Conservation (phyloP, 2,888 invertebrate species). For the Caenorhabditis imperialis region DNA sequence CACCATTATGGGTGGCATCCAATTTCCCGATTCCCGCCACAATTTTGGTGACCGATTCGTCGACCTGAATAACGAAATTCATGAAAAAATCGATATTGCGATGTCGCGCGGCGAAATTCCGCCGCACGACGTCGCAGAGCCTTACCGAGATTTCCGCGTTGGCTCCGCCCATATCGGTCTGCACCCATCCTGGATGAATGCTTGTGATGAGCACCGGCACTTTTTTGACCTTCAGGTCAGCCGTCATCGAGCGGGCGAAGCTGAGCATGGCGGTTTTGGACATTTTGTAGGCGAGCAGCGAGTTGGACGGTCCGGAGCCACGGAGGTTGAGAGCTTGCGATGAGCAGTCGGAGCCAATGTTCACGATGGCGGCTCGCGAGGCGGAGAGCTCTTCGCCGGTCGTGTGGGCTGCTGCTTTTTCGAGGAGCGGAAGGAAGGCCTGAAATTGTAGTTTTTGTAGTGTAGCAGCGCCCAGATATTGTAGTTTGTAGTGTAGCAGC, state of each 20-base stretch:
- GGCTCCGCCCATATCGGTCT: constrained; percentile 51
- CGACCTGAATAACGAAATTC: too few species aligned
- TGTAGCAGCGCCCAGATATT: too few species aligned
- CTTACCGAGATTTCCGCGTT: constrained; percentile 48
- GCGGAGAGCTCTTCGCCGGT: constrained; percentile 39
- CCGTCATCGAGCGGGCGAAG: constrained; percentile 34
- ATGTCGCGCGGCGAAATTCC: too few species aligned
- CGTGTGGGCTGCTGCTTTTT: constrained; percentile 35
- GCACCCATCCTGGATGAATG: constrained; percentile 56
- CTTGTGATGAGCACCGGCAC: constrained; percentile 40
- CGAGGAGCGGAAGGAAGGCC: constrained; percentile 46
- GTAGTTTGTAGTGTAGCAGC: too few species aligned
- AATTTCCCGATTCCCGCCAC: constrained; percentile 25
- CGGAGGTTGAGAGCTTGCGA: constrained; percentile 43
- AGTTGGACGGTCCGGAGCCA: constrained; percentile 23
- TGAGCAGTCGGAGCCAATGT: constrained; percentile 56
- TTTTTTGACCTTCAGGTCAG: constrained; percentile 33
- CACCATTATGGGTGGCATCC: constrained; percentile 24
- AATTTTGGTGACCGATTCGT: constrained; percentile 39
- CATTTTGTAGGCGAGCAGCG: constrained; percentile 33
- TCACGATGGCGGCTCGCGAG: constrained; percentile 56
- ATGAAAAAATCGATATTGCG: too few species aligned
- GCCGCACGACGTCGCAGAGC: too few species aligned
- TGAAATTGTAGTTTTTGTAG: too few species aligned
- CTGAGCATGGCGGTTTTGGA: constrained; percentile 42